Percentiles rank a stretch among this genome's conserved stretches.
Evolutionary conservation across 1,140 invertebrate genomes (phyloP).

Genomic region (Drosophila orena): DNA sequence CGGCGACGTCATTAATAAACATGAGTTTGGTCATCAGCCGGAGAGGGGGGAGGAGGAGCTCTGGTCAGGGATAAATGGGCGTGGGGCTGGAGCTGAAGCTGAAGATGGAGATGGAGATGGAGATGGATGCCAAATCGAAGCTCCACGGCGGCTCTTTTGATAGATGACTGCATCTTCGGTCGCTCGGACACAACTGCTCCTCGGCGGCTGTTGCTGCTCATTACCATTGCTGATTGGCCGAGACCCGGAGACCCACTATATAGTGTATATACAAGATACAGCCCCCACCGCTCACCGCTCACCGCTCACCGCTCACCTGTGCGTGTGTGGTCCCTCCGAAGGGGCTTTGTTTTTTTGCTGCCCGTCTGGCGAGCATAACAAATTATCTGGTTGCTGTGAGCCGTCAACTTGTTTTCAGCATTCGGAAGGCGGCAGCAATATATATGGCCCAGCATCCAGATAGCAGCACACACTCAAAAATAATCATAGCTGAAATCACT

Average conservation of each 20-base stretch:
- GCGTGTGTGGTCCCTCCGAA: too few relatives aligned
- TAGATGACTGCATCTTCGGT: conserved; percentile 61
- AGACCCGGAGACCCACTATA: not conserved
- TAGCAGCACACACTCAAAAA: too few relatives aligned
- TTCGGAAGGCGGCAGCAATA: too few relatives aligned
- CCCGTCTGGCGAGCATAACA: too few relatives aligned
- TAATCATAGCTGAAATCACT: too few relatives aligned
- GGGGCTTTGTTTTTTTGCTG: too few relatives aligned
- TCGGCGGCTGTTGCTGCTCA: not conserved
- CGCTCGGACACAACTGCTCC: conserved; percentile 5
- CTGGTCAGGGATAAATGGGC: conserved; percentile 47
- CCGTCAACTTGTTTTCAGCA: too few relatives aligned
- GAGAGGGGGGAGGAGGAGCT: conserved; percentile 7
- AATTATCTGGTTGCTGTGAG: too few relatives aligned
- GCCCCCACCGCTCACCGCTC: too few relatives aligned
- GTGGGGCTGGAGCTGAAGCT: not conserved
- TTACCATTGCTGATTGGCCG: not conserved
- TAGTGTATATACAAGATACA: too few relatives aligned
- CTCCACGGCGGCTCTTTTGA: conserved; percentile 69
- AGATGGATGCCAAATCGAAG: conserved; percentile 56
- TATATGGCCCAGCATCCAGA: too few relatives aligned
- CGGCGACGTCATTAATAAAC: conserved; percentile 72
- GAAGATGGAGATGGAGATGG: conserved; percentile 1
- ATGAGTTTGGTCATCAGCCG: conserved; percentile 53
- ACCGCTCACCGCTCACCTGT: too few relatives aligned